Percentiles rank a stretch among this genome's conserved stretches.
Evolutionary conservation across 2,113 vertebrate species (phyloP).

Genomic region (Heteronetta atricapilla): DNA sequence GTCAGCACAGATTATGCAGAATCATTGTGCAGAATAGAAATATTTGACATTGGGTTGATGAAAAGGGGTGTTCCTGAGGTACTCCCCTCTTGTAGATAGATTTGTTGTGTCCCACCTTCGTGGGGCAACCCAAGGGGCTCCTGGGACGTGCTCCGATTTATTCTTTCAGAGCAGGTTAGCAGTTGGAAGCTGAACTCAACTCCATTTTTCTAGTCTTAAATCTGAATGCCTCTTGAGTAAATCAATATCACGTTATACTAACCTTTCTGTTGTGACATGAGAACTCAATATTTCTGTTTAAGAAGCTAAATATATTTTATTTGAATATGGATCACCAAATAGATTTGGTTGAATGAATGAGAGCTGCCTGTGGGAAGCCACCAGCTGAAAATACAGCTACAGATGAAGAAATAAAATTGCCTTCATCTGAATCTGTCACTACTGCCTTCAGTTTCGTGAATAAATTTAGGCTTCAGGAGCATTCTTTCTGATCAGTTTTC

Average conservation of each 20-base stretch:
- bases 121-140: accelerated
- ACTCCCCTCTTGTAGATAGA: accelerated
- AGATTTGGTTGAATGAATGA: neutral
- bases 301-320: neutral
- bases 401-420: neutral
- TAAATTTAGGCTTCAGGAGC: neutral
- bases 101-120: neutral
- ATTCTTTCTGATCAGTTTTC: neutral
- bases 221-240: neutral
- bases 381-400: constrained; percentile 30
- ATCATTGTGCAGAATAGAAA: neutral
- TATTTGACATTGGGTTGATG: accelerated
- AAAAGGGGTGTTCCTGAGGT: neutral
- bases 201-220: neutral
- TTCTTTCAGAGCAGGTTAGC: neutral
- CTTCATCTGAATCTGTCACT: constrained; percentile 29
- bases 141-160: neutral
- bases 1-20: neutral
- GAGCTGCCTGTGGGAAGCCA: neutral
- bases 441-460: neutral
- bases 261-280: neutral
- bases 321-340: neutral
- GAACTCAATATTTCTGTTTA: neutral
- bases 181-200: neutral
- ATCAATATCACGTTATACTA: neutral